Evolutionary conservation across 2,888 invertebrate species (phyloP).

Genomic region (Ferrisia virgata): DNA sequence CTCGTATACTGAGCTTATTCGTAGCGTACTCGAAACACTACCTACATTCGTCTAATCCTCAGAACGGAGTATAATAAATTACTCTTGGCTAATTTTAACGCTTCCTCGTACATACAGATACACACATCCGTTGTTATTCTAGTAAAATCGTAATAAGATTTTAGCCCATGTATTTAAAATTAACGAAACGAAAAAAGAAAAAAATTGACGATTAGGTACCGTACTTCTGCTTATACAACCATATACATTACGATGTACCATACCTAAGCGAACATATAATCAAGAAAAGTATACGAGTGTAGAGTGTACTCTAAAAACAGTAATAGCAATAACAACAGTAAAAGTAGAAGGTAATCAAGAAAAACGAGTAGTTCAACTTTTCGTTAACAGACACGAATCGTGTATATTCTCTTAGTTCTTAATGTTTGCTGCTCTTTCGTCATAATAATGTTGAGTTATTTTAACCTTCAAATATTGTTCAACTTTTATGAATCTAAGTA

Average conservation of each 20-base stretch:
- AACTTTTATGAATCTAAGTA: background rate
- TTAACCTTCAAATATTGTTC: conserved; percentile 5
- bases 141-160: background rate
- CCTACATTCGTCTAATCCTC: background rate
- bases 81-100: background rate
- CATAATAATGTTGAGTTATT: background rate
- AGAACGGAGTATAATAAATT: background rate
- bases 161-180: background rate
- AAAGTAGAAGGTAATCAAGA: conserved; percentile 6
- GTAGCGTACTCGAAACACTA: background rate
- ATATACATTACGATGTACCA: too few relatives aligned
- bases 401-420: conserved; percentile 2
- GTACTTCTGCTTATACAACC: too few relatives aligned
- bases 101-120: background rate
- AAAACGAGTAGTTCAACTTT: conserved; percentile 23
- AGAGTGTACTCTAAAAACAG: background rate
- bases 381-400: background rate
- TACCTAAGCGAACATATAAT: background rate
- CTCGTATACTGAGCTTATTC: too few relatives aligned
- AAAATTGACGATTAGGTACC: background rate
- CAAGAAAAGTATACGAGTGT: background rate
- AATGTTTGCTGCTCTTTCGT: background rate
- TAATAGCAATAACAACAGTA: background rate
- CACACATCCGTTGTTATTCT: background rate
- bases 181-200: background rate